Base-by-base conservation (phyloP, 2,113 vertebrate genomes). In the Kobus ellipsiprymnus region DNA sequence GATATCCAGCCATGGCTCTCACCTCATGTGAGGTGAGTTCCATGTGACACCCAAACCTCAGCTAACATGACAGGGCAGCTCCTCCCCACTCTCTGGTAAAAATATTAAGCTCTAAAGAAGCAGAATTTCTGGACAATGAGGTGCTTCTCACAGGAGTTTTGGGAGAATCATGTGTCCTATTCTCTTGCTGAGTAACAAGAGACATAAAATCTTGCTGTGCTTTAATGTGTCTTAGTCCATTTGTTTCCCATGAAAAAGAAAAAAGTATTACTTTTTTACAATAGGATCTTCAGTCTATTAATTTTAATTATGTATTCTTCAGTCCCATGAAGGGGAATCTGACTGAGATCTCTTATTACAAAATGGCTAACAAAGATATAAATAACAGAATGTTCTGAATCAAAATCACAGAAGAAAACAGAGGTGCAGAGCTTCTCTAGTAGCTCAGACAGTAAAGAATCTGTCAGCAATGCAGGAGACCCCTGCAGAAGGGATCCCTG, bases 231-330 rank as follows among this genome's bases (percentile, higher is more conserved):
- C 40, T 64, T 62, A 90, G 94, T 67, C 29, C 19, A 94, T 64
- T 94, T 84, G 5, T 59, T 96, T 89, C 33, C n/a, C 13, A 74
- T 87, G 3, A 46, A 81, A 91, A 71, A 44, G 4, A 25, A 29
- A 87, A 54, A 57, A 27, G 1, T 82, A n/a, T 44, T 55, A 30
- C 5, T 57, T 83, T 95, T 91, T 91, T 44, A 87, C 92, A 27
- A 71, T 40, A 71, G 67, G 6, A 5, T 82, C 21, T 93, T 96
- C 21, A 67, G 57, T 90, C 44, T 92, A 97, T 88, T 95, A 52
- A 95, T 93, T 91, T 95, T 90, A 88, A 91, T 80, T 96, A 90
- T 52, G 13, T 11, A 89, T 19, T 64, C 13, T 83, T 94, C 16
- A 95, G 44, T 59, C 15, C 27, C 33, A 64, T 84, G 44, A 91